Percentiles rank a stretch among this genome's conserved stretches.
Conservation (phyloP, 2,888 invertebrate genomes). For the Dendrolimus pini region DNA sequence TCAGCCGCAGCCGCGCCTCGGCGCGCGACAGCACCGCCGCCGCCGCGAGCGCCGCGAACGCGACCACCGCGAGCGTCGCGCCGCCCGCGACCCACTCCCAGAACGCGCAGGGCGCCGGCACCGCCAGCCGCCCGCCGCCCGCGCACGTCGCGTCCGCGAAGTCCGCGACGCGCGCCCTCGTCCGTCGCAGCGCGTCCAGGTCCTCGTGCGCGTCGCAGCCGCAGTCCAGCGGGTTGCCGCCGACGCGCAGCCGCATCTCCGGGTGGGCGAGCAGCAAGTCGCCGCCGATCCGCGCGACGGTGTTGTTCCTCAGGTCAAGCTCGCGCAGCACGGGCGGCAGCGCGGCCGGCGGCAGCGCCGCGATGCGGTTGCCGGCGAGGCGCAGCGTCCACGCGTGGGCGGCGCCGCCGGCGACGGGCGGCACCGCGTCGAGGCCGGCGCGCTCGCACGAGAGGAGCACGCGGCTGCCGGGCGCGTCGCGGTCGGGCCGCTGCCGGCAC, state of each 20-base stretch:
- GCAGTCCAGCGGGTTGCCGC: conserved; percentile 12
- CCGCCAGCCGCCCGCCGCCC: conserved; percentile 4
- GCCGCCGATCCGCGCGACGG: conserved; percentile 2
- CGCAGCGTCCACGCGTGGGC: conserved; percentile 8
- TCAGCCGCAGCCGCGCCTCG: conserved; percentile 15
- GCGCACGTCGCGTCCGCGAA: conserved; percentile 4
- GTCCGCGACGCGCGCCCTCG: not conserved
- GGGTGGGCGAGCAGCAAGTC: conserved; percentile 1
- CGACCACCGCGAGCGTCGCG: conserved; percentile 13
- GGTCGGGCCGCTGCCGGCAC: conserved; percentile 7
- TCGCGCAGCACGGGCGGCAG: conserved; percentile 11
- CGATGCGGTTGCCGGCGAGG: conserved; percentile 15
- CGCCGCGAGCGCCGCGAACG: conserved; percentile 12
- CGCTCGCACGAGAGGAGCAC: conserved; percentile 12
- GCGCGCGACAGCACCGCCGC: conserved; percentile 12
- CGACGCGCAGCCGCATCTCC: conserved; percentile 5
- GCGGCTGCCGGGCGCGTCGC: conserved; percentile 9
- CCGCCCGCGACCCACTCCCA: conserved; percentile 4
- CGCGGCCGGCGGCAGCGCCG: conserved; percentile 7
- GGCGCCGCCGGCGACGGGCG: conserved; percentile 1
- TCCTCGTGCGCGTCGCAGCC: conserved; percentile 3
- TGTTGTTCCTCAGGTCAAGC: conserved; percentile 14
- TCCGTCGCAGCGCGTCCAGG: conserved; percentile 5
- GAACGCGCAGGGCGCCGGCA: conserved; percentile 3
- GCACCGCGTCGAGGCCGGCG: conserved; percentile 6